phyloP scores from a whole-genome alignment of 2,888 invertebrate species.

The Ecdyonurus torrentis region DNA sequence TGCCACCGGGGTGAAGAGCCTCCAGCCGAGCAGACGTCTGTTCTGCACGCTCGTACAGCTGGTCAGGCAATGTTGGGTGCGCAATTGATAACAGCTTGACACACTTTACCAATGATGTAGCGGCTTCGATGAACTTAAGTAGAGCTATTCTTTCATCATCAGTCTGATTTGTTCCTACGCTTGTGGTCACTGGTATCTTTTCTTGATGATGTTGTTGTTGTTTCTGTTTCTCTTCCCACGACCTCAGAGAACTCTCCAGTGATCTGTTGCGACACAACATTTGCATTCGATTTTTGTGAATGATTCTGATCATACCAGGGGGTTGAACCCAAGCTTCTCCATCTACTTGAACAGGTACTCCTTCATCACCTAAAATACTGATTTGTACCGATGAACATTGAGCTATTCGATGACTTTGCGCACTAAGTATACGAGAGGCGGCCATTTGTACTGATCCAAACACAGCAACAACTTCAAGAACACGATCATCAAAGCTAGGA shows the following conservation, averaged over 20 bases:
- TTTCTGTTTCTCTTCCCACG: slow-evolving; percentile 64
- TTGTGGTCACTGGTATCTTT: neutral
- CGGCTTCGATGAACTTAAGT: slow-evolving; percentile 64
- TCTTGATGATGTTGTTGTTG: slow-evolving; percentile 26
- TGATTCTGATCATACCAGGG: slow-evolving; percentile 87
- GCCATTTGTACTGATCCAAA: slow-evolving; percentile 98
- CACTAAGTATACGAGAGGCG: slow-evolving; percentile 81
- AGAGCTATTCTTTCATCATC: slow-evolving; percentile 54
- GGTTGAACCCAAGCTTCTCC: slow-evolving; percentile 98
- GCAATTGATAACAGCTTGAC: slow-evolving; percentile 45
- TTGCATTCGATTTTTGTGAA: slow-evolving; percentile 93
- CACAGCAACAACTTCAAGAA: slow-evolving; percentile 93
- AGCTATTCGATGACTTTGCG: slow-evolving; percentile 93
- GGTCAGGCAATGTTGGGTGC: slow-evolving; percentile 48
- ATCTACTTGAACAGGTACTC: slow-evolving; percentile 90
- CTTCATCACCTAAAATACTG: slow-evolving; percentile 78
- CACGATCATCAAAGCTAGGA: slow-evolving; percentile 89
- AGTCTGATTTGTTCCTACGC: slow-evolving; percentile 24
- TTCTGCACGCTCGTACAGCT: slow-evolving; percentile 56
- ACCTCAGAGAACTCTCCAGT: slow-evolving; percentile 73
- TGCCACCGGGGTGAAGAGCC: slow-evolving; percentile 64
- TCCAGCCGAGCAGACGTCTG: slow-evolving; percentile 52
- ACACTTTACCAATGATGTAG: slow-evolving; percentile 67
- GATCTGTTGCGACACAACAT: slow-evolving; percentile 87
- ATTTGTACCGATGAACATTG: slow-evolving; percentile 94